Evolutionary conservation across 2,113 vertebrate species (phyloP).

Genomic region (Polypterus senegalus): DNA sequence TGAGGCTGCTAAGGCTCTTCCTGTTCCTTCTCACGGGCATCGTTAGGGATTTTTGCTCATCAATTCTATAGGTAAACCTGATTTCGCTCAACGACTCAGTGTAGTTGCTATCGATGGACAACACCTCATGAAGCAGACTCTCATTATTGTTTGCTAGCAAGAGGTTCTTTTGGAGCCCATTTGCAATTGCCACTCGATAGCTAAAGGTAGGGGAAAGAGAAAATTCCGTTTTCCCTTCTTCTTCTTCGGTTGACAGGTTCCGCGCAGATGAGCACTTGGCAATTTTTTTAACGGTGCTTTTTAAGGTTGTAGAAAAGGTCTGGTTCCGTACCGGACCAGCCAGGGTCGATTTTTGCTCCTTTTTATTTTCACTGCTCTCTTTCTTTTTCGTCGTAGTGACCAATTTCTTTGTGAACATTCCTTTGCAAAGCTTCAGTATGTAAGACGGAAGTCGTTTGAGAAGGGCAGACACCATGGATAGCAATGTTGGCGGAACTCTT

Average conservation of each 20-base stretch:
- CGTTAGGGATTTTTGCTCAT: slow-evolving; percentile 55
- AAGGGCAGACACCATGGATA: slow-evolving; percentile 85
- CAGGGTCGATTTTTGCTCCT: slow-evolving; percentile 61
- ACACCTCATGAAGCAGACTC: slow-evolving; percentile 60
- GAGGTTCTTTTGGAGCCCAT: slow-evolving; percentile 72
- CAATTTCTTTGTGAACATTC: slow-evolving; percentile 99
- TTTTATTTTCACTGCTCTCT: slow-evolving; percentile 71
- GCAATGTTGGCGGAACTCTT: slow-evolving; percentile 42
- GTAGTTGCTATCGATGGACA: slow-evolving; percentile 75
- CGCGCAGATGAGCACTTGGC: slow-evolving; percentile 78
- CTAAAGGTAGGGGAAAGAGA: slow-evolving; percentile 93
- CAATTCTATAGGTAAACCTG: slow-evolving; percentile 55
- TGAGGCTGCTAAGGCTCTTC: slow-evolving; percentile 88
- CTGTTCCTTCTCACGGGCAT: slow-evolving; percentile 92
- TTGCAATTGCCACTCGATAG: slow-evolving; percentile 92
- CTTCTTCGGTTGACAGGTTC: slow-evolving; percentile 73
- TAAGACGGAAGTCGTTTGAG: slow-evolving; percentile 76
- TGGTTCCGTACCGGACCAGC: slow-evolving; percentile 61
- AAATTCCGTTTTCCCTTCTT: slow-evolving; percentile 65
- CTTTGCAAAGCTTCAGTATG: slow-evolving; percentile 92
- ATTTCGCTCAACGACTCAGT: slow-evolving; percentile 73
- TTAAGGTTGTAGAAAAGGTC: slow-evolving; percentile 75
- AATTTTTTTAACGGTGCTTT: slow-evolving; percentile 84
- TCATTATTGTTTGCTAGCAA: slow-evolving; percentile 62
- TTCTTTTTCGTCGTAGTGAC: slow-evolving; percentile 83